Evolutionary conservation across 2,113 vertebrate species (phyloP), one percentile per base, ranked within the genome.

Genomic region (Argyrosomus japonicus): DNA sequence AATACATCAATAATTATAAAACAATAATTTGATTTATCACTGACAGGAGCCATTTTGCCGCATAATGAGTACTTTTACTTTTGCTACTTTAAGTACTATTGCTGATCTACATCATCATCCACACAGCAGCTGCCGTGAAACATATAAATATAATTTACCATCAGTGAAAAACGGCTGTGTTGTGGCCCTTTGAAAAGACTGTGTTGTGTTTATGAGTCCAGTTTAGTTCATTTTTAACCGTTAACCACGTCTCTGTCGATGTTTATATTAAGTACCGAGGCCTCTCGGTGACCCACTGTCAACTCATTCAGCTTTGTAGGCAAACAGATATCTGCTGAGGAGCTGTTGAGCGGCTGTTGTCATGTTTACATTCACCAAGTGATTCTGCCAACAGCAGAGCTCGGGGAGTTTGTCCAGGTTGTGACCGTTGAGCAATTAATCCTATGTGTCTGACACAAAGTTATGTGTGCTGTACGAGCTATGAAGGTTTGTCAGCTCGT

Each of bases 361-460:
- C 81, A n/a, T 94, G 90, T 95, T 95, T 92, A 83, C 93, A 60
- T 91, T 93, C 69, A 73, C 43, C 83, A 68, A 79, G 73, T 40
- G 63, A 75, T 82, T 82, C 79, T 68, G 73, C 81, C 80, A 77
- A 70, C 71, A 86, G 82, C 78, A 40, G 53, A 78, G 85, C 83
- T 64, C 6, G 27, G 8, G 65, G 29, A 81, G 88, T 94, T 90
- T 92, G 81, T 79, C 73, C 83, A 88, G 75, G 85, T 84, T 86
- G 65, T 68, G 87, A 89, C 89, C 83, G 90, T 92, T 92, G 69
- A 84, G 88, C 83, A 85, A 88, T 91, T 87, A 87, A 89, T 87
- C 57, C 50, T 67, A 62, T 29, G 68, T 61, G 62, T 81, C 61
- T 65, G 64, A 81, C 86, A 64, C 56, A 1, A 54, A 77, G 63